Evolutionary conservation across 2,888 invertebrate species (phyloP).

Genomic region (Cabera pusaria): DNA sequence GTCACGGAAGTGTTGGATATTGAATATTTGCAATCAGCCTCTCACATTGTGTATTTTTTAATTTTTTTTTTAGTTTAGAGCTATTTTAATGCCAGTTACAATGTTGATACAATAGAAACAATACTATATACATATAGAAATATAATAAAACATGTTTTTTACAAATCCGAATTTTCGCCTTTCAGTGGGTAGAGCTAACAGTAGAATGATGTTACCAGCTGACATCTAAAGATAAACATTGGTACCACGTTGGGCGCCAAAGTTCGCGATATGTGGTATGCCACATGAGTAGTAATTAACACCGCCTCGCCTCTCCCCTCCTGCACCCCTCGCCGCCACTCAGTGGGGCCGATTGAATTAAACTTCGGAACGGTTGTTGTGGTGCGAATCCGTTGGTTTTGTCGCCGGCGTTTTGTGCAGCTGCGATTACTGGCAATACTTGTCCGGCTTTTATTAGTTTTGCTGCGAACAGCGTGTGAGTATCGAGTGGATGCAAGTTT

Average conservation of each 20-base stretch:
- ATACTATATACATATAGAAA: too few relatives aligned
- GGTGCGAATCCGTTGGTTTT: constrained; percentile 76
- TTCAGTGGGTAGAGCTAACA: constrained; percentile 39
- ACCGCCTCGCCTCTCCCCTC: constrained; percentile 55
- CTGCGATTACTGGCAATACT: constrained; percentile 77
- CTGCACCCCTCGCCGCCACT: constrained; percentile 37
- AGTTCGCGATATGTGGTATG: constrained; percentile 79
- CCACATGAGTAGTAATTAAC: constrained; percentile 82
- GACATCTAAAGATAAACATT: constrained; percentile 73
- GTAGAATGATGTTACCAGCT: constrained; percentile 46
- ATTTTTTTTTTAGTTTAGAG: too few relatives aligned
- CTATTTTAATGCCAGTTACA: too few relatives aligned
- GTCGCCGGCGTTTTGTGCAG: constrained; percentile 73
- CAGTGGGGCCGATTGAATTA: constrained; percentile 79
- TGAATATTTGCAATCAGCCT: too few relatives aligned
- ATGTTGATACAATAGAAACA: too few relatives aligned
- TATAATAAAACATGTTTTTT: too few relatives aligned
- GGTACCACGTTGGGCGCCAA: constrained; percentile 69
- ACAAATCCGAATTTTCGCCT: too few relatives aligned
- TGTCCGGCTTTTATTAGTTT: constrained; percentile 73
- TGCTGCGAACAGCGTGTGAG: constrained; percentile 33
- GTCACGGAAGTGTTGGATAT: too few relatives aligned
- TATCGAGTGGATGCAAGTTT: constrained; percentile 21
- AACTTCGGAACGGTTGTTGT: constrained; percentile 79
- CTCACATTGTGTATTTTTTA: too few relatives aligned